Conservation (phyloP, 1,140 invertebrate genomes). For the Leptonema lineaticorne region DNA sequence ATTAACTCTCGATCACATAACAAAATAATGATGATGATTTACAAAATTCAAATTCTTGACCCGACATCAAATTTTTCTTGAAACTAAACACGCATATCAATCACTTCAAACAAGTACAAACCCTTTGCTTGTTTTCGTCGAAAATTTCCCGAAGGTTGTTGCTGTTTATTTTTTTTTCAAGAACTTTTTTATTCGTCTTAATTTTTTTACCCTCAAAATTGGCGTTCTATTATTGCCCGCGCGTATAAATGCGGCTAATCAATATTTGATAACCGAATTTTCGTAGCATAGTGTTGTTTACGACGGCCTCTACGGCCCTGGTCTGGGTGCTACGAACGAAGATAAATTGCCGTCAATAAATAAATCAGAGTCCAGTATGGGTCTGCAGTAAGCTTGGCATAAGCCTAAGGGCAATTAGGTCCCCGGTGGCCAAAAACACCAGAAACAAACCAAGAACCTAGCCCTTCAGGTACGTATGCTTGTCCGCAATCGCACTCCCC, state of each 20-base stretch:
- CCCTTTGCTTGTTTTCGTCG: too few relatives aligned
- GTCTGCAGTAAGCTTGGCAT: conserved; percentile 22
- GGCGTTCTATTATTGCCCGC: not conserved
- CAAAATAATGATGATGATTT: too few relatives aligned
- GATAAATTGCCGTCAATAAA: conserved; percentile 35
- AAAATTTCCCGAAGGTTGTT: too few relatives aligned
- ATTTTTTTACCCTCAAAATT: too few relatives aligned
- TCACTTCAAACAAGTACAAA: too few relatives aligned
- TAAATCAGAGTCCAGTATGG: conserved; percentile 24
- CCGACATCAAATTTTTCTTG: too few relatives aligned
- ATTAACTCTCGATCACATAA: too few relatives aligned
- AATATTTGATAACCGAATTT: conserved; percentile 23
- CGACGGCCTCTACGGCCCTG: not conserved
- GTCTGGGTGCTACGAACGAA: conserved; percentile 6
- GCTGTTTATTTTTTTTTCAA: too few relatives aligned
- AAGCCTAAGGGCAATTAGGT: conserved; percentile 30
- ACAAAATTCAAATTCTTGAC: too few relatives aligned
- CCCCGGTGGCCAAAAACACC: conserved; percentile 17
- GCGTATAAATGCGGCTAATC: not conserved
- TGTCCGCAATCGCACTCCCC: conserved; percentile 10
- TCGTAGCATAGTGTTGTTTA: not conserved
- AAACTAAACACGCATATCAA: too few relatives aligned
- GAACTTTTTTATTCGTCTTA: too few relatives aligned
- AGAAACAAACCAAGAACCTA: conserved; percentile 12
- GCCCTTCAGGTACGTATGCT: conserved; percentile 16